Conservation (phyloP, 1,140 invertebrate genomes). For the Gonioctena quinquepunctata region DNA sequence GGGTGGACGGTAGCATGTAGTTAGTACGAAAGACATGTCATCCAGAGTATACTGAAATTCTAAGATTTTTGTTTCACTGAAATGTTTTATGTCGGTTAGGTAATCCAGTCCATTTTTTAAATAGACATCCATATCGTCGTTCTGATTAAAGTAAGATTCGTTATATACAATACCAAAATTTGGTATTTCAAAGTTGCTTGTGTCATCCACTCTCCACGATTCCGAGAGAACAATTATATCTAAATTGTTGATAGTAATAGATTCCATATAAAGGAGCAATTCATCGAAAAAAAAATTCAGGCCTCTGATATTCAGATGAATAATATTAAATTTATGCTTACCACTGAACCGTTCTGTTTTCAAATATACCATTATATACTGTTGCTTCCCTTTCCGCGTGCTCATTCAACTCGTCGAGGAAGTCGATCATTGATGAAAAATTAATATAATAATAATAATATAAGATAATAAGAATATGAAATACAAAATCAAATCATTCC, state of each 20-base stretch:
- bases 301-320: constrained; percentile 9
- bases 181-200: not conserved
- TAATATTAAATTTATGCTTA: not conserved
- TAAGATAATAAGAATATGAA: not conserved
- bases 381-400: not conserved
- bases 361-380: not conserved
- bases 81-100: not conserved
- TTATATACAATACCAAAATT: not conserved
- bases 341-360: not conserved
- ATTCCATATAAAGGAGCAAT: not conserved
- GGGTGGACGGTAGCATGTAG: not conserved
- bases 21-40: not conserved
- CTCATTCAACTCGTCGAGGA: not conserved
- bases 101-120: not conserved
- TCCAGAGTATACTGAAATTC: not conserved
- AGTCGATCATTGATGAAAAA: not conserved
- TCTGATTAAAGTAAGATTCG: constrained; percentile 3
- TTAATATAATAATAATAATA: not conserved
- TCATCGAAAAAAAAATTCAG: not conserved
- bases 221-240: constrained; percentile 1
- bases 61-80: not conserved
- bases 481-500: not conserved
- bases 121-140: not conserved
- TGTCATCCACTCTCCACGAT: not conserved
- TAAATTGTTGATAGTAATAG: not conserved